A percentile compares a stretch with the other conserved stretches of the same genome.
Evolutionary conservation across 2,888 invertebrate genomes (phyloP).

Genomic region (Cynaeus angustus): DNA sequence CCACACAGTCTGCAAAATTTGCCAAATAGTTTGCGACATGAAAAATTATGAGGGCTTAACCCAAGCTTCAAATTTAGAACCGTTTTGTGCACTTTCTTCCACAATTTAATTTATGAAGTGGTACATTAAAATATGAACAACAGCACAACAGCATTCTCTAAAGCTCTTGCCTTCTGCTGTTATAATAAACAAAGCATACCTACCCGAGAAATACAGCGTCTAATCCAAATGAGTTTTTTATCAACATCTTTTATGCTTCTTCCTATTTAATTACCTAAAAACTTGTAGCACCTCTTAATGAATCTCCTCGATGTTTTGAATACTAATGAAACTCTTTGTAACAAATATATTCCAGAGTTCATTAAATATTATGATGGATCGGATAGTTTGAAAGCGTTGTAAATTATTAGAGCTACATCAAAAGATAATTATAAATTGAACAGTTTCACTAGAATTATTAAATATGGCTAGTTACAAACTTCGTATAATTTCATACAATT

Average conservation of each 20-base stretch:
- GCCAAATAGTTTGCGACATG: no score
- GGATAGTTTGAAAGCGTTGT: conserved; percentile 1
- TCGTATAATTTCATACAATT: conserved; percentile 6
- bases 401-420: conserved; percentile 13
- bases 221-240: background rate
- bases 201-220: no score
- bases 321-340: conserved; percentile 10
- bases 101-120: no score
- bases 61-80: no score
- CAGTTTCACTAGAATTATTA: conserved; percentile 11
- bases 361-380: conserved; percentile 15
- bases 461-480: background rate
- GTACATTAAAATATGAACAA: no score
- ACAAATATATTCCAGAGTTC: conserved; percentile 5
- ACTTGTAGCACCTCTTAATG: conserved; percentile 12
- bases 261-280: conserved; percentile 10
- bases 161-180: no score
- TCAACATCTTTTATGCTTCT: background rate
- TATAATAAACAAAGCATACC: no score
- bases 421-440: conserved; percentile 7
- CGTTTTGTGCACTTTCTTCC: no score
- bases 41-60: no score
- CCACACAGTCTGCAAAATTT: no score
- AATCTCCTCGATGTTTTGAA: conserved; percentile 10
- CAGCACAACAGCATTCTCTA: no score